These are phyloP conservation scores for Hydrolagus affinis DNA, from an alignment of 2,113 vertebrate genomes.

Conservation along the genomic window DNA sequence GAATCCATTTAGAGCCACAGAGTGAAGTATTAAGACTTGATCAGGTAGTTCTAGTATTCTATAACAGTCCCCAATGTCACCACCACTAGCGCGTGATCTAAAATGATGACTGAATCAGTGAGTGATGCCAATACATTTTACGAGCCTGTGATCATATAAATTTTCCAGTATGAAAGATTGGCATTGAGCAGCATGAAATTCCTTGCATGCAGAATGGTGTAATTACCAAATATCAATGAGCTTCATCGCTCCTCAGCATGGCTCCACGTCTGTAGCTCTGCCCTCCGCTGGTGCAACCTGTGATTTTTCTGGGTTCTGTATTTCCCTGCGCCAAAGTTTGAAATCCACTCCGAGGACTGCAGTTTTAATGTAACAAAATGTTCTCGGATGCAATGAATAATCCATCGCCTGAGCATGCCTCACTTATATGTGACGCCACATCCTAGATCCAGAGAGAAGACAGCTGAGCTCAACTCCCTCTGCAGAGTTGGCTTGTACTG, in stretches of 20 bases:
- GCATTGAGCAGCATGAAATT: not conserved
- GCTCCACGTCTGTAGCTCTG: not conserved
- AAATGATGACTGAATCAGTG: not conserved
- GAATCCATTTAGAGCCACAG: too few relatives aligned
- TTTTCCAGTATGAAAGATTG: not conserved
- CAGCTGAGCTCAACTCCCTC: not conserved
- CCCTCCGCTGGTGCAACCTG: not conserved
- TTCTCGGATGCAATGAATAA: not conserved
- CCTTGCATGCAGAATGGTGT: not conserved
- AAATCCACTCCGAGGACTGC: not conserved
- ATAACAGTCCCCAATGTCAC: too few relatives aligned
- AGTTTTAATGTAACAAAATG: not conserved
- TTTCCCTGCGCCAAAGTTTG: not conserved
- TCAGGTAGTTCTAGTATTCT: too few relatives aligned
- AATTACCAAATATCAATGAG: not conserved
- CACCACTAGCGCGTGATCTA: too few relatives aligned
- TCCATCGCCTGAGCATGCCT: not conserved
- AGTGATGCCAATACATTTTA: not conserved
- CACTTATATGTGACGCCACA: not conserved
- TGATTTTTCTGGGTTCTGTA: not conserved
- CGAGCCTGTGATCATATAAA: not conserved
- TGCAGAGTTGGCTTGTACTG: not conserved
- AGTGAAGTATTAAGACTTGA: too few relatives aligned
- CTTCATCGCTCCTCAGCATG: not conserved
- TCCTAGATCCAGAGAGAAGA: not conserved